Base-by-base conservation (phyloP, 1,140 invertebrate species). In the Watersipora subatra region DNA sequence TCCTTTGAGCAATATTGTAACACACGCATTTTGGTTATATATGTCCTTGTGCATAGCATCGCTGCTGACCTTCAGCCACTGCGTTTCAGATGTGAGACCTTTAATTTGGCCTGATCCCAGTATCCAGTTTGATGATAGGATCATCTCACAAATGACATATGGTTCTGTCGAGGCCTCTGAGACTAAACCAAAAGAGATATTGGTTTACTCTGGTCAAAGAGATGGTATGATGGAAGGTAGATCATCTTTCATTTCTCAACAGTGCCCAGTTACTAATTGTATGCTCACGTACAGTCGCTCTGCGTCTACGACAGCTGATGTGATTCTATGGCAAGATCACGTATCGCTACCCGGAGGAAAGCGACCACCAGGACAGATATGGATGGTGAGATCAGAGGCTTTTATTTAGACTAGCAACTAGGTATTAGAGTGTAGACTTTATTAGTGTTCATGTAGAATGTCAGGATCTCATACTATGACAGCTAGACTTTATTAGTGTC, bases 191-290 rank as follows among this genome's bases (percentile, higher is more conserved):
- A 46, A 46, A n/a, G n/a, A 46, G n/a, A 46, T 46, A 7, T 46
- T 46, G n/a, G 34, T 46, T n/a, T 46, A 46, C n/a, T 46, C 34
- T n/a, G 34, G 34, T 46, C n/a, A 12, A 46, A 46, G n/a, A n/a
- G 34, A 46, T n/a, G 34, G 34, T n/a, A 46, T 74, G 12, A 65
- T 70, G 34, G 58, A 22, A 24, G 73, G 73, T 12, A 68, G 68
- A 25, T 57, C 68, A 12, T 64, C 67, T 2, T 76, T 76, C 34
- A 59, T 66, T 1, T 68, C 71, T 2, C 66, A 75, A 22, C 69
- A 76, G 30, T 77, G 75, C 68, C 69, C 70, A 1, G 75, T 77
- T 2, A 70, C 70, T n/a, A 28, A 67, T 22, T 77, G 76, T 66
- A 63, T 61, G 19, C 61, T 77, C 12, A 73, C 73, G 1, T 69